A percentile compares a stretch with the other conserved stretches of the same genome.
Conservation (phyloP, 2,797 vertebrate genomes). For the Hirundo rustica region DNA sequence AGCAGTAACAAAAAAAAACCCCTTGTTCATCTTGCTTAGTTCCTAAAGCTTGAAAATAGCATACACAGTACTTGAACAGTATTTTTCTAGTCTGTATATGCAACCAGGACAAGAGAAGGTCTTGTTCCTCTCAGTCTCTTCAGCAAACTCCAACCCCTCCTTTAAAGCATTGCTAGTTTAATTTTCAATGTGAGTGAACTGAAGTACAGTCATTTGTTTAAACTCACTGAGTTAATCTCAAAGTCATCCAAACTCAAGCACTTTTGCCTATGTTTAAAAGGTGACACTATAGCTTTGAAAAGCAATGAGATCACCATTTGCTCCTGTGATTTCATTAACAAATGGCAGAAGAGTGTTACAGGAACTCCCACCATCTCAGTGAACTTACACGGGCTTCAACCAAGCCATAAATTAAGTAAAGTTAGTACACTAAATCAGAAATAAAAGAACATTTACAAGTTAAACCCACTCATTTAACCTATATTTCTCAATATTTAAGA, state of each 20-base stretch:
- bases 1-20: neutral
- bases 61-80: neutral
- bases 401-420: neutral
- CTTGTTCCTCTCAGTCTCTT: neutral
- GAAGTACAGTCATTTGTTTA: neutral
- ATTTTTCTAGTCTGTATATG: neutral
- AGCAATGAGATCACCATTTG: neutral
- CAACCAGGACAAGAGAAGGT: neutral
- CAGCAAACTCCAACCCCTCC: neutral
- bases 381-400: neutral
- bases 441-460: neutral
- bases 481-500: neutral
- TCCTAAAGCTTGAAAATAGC: neutral
- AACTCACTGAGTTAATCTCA: neutral
- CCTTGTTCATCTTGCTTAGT: neutral
- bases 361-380: neutral
- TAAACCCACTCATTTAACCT: neutral
- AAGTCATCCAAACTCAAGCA: neutral
- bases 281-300: neutral
- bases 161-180: neutral
- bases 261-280: neutral
- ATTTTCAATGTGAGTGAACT: neutral
- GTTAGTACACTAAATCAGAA: neutral
- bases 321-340: neutral
- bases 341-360: neutral